Percentiles rank a stretch among this genome's conserved stretches.
phyloP scores from a whole-genome alignment of 2,113 vertebrate genomes.

The Cricetomys ansorgei region DNA sequence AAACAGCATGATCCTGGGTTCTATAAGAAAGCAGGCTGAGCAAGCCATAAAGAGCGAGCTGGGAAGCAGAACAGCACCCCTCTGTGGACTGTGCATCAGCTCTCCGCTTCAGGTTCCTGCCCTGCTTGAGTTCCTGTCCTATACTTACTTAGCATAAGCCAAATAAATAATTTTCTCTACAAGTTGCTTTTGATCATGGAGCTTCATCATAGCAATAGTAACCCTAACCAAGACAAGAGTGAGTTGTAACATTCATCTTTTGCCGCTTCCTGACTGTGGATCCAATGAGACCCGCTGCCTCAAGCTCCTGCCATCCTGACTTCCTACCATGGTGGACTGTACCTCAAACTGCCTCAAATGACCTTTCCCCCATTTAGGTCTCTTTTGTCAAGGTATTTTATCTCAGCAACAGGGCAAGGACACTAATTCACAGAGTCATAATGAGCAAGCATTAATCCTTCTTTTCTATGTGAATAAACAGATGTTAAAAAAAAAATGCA shows the following conservation, averaged over 20 bases:
- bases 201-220: no score
- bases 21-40: not conserved
- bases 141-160: not conserved
- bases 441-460: conserved; percentile 11
- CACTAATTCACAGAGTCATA: not conserved
- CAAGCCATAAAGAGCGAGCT: not conserved
- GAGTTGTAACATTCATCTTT: not conserved
- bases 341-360: not conserved
- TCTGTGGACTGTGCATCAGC: not conserved
- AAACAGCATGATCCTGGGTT: not conserved
- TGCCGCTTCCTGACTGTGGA: not conserved
- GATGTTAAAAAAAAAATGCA: conserved; percentile 13
- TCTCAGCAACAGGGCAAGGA: not conserved
- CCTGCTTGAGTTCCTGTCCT: not conserved
- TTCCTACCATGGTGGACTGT: no score
- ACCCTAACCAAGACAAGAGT: not conserved
- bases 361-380: not conserved
- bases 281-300: not conserved
- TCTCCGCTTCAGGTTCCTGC: not conserved
- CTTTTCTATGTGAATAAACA: conserved; percentile 37
- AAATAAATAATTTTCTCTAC: not conserved
- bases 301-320: no score
- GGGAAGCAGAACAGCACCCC: not conserved
- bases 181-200: not conserved
- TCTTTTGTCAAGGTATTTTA: not conserved